Percentiles rank a stretch among this genome's conserved stretches.
These are phyloP conservation scores for Plestiodon gilberti DNA, from an alignment of 2,113 vertebrate species.

Conservation along the genomic window DNA sequence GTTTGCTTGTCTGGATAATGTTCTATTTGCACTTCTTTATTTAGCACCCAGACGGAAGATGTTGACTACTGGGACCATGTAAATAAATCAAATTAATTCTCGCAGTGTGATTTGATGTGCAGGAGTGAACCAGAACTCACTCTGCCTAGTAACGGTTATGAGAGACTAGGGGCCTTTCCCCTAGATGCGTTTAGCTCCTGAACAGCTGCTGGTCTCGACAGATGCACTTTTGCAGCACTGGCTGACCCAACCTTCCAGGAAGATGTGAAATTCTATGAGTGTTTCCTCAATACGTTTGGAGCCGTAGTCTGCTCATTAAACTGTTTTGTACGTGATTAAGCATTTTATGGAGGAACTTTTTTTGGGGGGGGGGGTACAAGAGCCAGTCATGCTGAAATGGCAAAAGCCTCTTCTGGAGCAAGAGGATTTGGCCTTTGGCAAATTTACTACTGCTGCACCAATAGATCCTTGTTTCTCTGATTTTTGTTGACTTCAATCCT, in stretches of 20 bases:
- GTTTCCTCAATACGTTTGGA: conserved; percentile 15
- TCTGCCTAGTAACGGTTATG: conserved; percentile 24
- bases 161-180: conserved; percentile 25
- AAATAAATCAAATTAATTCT: conserved; percentile 55
- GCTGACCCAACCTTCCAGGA: conserved; percentile 27
- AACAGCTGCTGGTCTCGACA: conserved; percentile 50
- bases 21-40: conserved; percentile 37
- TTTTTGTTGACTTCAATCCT: background rate
- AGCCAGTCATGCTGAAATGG: background rate
- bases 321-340: background rate
- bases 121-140: conserved; percentile 5
- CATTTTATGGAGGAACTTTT: background rate
- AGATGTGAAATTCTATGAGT: conserved; percentile 12
- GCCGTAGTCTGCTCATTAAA: conserved; percentile 1
- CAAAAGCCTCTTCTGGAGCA: background rate
- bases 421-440: background rate
- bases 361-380: too few species aligned
- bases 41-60: background rate
- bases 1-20: conserved; percentile 20
- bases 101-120: conserved; percentile 24
- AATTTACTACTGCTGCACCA: background rate
- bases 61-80: conserved; percentile 45
- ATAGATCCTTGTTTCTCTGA: background rate
- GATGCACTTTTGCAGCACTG: conserved; percentile 8
- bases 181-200: conserved; percentile 8